Percentiles rank a stretch among this genome's conserved stretches.
Evolutionary conservation across 2,888 invertebrate species (phyloP).

Genomic region (Sturmia bella): DNA sequence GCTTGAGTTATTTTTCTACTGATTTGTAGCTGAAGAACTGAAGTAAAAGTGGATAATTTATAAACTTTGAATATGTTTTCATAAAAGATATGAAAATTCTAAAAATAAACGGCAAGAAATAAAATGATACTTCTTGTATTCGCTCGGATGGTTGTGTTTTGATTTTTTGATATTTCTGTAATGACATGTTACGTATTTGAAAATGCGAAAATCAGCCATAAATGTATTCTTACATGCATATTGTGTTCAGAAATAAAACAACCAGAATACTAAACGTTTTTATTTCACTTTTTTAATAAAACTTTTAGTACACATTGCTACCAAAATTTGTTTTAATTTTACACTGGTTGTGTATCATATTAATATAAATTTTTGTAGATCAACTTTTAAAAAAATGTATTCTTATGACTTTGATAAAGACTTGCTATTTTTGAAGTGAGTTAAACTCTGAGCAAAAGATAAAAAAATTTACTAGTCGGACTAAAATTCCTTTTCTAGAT

Average conservation of each 20-base stretch:
- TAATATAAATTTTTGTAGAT: constrained; percentile 50
- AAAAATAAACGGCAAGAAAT: not conserved
- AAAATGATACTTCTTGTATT: constrained; percentile 23
- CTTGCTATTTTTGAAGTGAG: too few species aligned
- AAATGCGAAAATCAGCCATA: not conserved
- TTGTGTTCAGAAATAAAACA: too few species aligned
- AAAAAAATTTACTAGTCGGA: too few species aligned
- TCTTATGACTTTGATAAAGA: constrained; percentile 15
- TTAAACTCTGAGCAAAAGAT: too few species aligned
- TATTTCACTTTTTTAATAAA: constrained; percentile 8
- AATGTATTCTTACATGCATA: not conserved
- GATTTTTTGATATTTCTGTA: constrained; percentile 29
- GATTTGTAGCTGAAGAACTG: constrained; percentile 16
- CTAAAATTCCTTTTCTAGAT: too few species aligned
- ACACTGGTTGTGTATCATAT: constrained; percentile 51
- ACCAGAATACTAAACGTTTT: constrained; percentile 2
- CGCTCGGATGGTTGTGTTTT: constrained; percentile 18
- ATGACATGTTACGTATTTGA: constrained; percentile 3
- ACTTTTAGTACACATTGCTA: constrained; percentile 31
- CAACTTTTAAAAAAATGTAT: not conserved
- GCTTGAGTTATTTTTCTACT: constrained; percentile 73
- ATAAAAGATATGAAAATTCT: constrained; percentile 18
- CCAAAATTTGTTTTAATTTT: too few species aligned
- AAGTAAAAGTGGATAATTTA: constrained; percentile 68
- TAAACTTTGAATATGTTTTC: constrained; percentile 56